Conservation (phyloP, 2,888 invertebrate species). For the Pollenia labialis region DNA sequence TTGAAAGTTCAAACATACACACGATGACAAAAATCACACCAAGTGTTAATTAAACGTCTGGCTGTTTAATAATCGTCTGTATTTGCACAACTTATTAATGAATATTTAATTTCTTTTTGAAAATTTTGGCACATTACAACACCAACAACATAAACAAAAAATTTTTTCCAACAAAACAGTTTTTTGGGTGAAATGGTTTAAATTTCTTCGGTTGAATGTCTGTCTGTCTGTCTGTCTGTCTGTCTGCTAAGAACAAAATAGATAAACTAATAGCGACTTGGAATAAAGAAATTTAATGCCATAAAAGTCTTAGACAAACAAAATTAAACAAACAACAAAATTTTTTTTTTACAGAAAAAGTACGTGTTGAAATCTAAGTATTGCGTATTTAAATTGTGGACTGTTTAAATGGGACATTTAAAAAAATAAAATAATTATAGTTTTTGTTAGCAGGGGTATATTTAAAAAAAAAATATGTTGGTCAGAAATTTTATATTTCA, state of each 20-base stretch:
- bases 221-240: too few species aligned
- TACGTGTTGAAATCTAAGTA: neutral
- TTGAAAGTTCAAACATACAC: neutral
- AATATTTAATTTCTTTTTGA: neutral
- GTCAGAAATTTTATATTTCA: too few species aligned
- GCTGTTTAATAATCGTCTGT: slow-evolving; percentile 30
- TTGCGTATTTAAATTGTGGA: neutral
- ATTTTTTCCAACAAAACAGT: neutral
- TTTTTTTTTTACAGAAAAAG: neutral
- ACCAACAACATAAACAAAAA: neutral
- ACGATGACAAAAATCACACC: slow-evolving; percentile 1
- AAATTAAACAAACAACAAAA: too few species aligned
- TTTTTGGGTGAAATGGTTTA: too few species aligned
- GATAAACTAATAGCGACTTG: neutral
- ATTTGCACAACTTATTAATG: slow-evolving; percentile 16
- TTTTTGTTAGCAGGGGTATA: too few species aligned
- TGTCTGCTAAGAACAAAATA: neutral
- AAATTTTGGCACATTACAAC: neutral
- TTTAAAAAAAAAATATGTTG: too few species aligned
- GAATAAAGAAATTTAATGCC: neutral
- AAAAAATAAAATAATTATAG: too few species aligned
- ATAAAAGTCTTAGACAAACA: neutral
- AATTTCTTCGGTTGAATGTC: too few species aligned
- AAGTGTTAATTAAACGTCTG: slow-evolving; percentile 62
- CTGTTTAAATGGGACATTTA: too few species aligned